Evolutionary conservation across 2,888 invertebrate genomes (phyloP), one percentile per base, ranked within the genome.

Genomic region (Heterodera filipjevi): DNA sequence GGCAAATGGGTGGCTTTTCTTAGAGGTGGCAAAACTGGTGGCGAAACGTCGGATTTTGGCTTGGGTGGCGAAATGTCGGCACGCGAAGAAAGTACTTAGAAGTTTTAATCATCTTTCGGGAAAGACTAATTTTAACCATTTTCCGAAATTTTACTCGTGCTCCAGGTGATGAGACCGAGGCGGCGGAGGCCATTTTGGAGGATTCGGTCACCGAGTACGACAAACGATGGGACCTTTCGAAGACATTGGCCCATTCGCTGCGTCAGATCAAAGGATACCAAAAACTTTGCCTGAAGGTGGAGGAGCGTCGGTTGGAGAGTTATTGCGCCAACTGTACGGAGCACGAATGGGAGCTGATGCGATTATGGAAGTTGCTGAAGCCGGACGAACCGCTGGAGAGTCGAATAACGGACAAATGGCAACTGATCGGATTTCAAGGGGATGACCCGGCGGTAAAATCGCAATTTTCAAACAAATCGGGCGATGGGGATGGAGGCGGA

Each of bases 371-470:
- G 5, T 90, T 92, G 16, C 90, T 97, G 72, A 94, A 93, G 92
- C 95, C 95, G 0, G 91, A 93, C 76, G 92, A 92, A 81, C 90
- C 91, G 12, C 90, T 98, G 12, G 93, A 93, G 81, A 91, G 92
- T 2, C 91, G 96, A 84, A 92, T 95, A 8, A 93, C 94, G 0
- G 94, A 95, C 86, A 95, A 96, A 88, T 99, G 98, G 98, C 94
- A 95, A 88, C 92, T 93, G 79, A 94, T 97, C 86, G 97, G 98
- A 32, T 99, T 99, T 91, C 91, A 91, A 84, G 98, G 98, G 27
- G 95, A 95, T 87, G 96, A 99, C 91, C 98, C 98, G 0, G 94
- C 95, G 12, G 75, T 75, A 44, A 33, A 49, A 33, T 27, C 49
- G 12, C 49, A 44, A 27, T 44, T 70, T 14, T 68, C 22, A 68